Evolutionary conservation across 2,113 vertebrate genomes (phyloP).

Genomic region (Martes martes): DNA sequence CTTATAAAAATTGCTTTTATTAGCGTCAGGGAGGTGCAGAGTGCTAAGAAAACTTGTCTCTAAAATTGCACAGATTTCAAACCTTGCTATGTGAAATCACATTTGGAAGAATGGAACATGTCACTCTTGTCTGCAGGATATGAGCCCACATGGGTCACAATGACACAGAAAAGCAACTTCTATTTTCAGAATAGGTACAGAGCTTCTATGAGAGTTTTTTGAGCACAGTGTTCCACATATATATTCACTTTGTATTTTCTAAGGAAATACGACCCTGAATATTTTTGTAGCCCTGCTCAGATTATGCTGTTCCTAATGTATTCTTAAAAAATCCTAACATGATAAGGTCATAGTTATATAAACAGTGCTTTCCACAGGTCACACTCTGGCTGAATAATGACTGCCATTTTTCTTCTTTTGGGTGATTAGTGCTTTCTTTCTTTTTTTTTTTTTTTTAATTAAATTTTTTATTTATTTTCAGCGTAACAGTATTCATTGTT

Average conservation of each 20-base stretch:
- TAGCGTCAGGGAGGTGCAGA: background rate
- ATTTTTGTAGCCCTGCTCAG: background rate
- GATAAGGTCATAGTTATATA: background rate
- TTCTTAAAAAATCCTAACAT: background rate
- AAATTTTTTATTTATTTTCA: no score
- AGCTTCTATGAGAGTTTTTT: background rate
- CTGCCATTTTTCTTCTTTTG: background rate
- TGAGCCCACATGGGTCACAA: background rate
- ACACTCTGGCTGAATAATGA: background rate
- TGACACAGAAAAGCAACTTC: background rate
- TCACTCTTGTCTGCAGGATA: background rate
- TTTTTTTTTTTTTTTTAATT: no score
- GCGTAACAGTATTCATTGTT: no score
- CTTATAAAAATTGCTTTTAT: background rate
- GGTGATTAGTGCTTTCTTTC: background rate
- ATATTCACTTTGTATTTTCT: slow-evolving; percentile 1
- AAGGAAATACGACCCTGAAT: background rate
- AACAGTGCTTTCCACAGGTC: background rate
- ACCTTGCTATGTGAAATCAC: background rate
- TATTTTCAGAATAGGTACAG: background rate
- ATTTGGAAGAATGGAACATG: background rate
- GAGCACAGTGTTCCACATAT: background rate
- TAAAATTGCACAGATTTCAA: background rate
- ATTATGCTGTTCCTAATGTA: background rate
- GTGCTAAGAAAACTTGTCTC: background rate